phyloP scores from a whole-genome alignment of 2,113 vertebrate genomes.

The Thymallus thymallus region DNA sequence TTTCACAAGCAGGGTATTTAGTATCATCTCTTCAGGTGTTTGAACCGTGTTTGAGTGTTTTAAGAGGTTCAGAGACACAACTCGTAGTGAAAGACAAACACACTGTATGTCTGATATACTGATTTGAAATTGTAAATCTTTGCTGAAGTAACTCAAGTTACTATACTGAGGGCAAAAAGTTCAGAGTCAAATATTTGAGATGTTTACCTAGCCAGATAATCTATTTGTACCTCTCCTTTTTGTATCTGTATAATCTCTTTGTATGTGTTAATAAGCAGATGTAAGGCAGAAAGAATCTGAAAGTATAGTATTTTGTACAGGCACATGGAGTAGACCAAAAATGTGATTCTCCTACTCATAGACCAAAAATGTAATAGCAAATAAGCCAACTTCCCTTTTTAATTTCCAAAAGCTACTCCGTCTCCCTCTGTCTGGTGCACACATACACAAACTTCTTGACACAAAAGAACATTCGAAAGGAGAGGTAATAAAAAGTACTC shows the following conservation, averaged over 20 bases:
- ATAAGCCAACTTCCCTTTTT: slow-evolving; percentile 22
- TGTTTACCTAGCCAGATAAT: slow-evolving; percentile 5
- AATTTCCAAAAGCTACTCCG: slow-evolving; percentile 24
- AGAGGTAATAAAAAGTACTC: slow-evolving; percentile 8
- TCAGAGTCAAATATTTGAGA: slow-evolving; percentile 8
- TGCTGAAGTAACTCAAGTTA: not conserved
- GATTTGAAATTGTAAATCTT: not conserved
- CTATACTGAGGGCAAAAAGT: not conserved
- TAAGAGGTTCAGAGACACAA: not conserved
- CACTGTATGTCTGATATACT: not conserved
- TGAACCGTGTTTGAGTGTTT: not conserved
- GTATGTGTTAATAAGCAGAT: not conserved
- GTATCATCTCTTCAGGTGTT: not conserved
- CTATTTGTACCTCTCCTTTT: too few relatives aligned
- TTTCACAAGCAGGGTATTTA: not conserved
- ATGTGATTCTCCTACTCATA: not conserved
- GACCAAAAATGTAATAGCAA: slow-evolving; percentile 4
- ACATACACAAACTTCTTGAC: slow-evolving; percentile 10
- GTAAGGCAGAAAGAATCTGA: not conserved
- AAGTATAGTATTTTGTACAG: not conserved
- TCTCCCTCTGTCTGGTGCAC: not conserved
- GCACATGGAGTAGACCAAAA: not conserved
- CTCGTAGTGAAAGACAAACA: not conserved
- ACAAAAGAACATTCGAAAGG: slow-evolving; percentile 10
- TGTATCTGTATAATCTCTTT: too few relatives aligned